Evolutionary conservation across 2,797 vertebrate species (phyloP), one percentile per base, ranked within the genome.

Genomic region (Melanotaenia trifasciata): DNA sequence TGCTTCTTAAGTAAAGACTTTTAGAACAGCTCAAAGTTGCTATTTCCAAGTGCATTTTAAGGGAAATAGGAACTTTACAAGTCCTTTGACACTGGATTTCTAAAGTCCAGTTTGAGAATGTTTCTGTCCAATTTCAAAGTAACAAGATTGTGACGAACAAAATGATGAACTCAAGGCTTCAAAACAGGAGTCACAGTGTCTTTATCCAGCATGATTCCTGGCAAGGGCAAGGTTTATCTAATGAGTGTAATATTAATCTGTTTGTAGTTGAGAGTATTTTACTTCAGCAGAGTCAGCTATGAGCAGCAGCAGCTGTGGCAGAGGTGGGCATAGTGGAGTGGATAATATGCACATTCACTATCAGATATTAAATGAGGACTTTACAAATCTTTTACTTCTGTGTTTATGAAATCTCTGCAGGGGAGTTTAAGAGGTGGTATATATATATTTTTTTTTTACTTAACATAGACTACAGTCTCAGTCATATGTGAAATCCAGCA

Each of bases 401-500:
- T 56, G 28, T 32, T 28, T 14, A 57, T 57, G 13, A 57, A 18
- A 56, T 56, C 26, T 6, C 14, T 30, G 26, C 26, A 30, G 28
- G 53, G 53, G 5, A 30, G 26, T 28, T 56, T 28, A 56, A 30
- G 9, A n/a, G 43, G 18, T 47, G 26, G 16, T 56, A 7, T 16
- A 32, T 11, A 32, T 30, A 4, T 16, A n/a, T n/a, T n/a, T n/a
- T n/a, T 5, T 56, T 28, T 53, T 56, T 56, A 30, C 53, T 30
- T 26, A 56, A 26, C 24, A 56, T 4, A 56, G 53, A 56, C 12
- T 13, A 28, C 53, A 30, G 53, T 30, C 13, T 51, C 50, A 12
- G 8, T 51, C 50, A 45, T 20, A 43, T 32, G 26, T 3, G 50
- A 28, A 53, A 45, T 66, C 32, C 35, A 54, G 58, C 71, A 56